Percentiles rank a stretch among this genome's conserved stretches.
phyloP scores from a whole-genome alignment of 2,113 vertebrate genomes.

The Bos taurus region DNA sequence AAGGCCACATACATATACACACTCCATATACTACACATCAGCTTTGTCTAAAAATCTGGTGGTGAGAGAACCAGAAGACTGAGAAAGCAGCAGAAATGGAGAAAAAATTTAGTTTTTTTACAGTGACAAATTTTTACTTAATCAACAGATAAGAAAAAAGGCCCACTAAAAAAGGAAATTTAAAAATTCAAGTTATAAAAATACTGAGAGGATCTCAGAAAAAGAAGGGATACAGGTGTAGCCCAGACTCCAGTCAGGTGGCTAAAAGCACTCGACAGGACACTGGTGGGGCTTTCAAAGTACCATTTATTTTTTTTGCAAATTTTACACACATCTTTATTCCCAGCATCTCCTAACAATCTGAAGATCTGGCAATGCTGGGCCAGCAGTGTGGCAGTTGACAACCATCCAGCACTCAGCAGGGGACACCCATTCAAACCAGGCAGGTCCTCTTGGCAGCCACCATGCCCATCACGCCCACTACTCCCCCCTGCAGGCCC shows the following conservation, averaged over 20 bases:
- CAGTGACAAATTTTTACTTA: neutral
- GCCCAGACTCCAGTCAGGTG: neutral
- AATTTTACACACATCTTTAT: neutral
- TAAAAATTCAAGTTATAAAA: neutral
- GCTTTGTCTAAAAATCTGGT: neutral
- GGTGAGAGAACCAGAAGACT: neutral
- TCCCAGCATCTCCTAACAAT: neutral
- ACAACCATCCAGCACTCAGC: neutral
- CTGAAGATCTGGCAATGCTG: neutral
- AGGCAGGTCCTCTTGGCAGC: neutral
- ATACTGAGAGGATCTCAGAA: neutral
- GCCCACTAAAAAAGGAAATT: neutral
- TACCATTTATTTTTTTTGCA: neutral
- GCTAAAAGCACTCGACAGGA: neutral
- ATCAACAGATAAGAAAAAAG: neutral
- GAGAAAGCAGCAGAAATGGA: neutral
- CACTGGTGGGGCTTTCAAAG: neutral
- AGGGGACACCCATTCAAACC: neutral
- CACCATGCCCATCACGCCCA: neutral
- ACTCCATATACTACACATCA: neutral
- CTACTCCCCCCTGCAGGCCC: too few species aligned
- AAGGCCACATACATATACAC: neutral
- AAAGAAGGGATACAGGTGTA: neutral
- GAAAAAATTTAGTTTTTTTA: neutral
- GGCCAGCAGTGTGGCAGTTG: neutral